These are phyloP conservation scores for Meloidogyne hapla DNA, from an alignment of 1,140 invertebrate species.

Conservation along the genomic window DNA sequence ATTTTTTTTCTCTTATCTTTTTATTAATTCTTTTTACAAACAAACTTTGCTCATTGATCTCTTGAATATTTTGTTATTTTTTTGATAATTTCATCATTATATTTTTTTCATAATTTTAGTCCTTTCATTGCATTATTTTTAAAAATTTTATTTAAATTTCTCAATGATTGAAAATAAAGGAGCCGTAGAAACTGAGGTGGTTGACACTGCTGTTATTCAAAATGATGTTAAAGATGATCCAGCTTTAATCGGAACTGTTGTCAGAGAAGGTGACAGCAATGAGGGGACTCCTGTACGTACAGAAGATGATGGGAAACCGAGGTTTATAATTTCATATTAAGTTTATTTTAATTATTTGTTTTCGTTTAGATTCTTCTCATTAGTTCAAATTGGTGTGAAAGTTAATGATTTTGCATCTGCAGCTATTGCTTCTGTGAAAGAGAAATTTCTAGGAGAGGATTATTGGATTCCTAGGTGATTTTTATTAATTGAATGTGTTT, in stretches of 20 bases:
- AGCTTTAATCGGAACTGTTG: neutral
- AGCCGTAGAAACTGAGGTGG: neutral
- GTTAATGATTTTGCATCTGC: constrained; percentile 18
- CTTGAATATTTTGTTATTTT: too few relatives aligned
- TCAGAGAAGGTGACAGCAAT: neutral
- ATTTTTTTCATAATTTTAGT: too few relatives aligned
- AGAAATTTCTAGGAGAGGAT: constrained; percentile 21
- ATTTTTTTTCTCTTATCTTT: too few relatives aligned
- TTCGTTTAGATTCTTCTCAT: constrained; percentile 8
- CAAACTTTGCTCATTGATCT: too few relatives aligned
- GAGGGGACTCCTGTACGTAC: neutral
- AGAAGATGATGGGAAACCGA: neutral
- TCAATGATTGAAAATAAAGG: neutral
- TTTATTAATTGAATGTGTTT: neutral
- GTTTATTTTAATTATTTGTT: neutral
- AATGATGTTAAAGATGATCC: neutral
- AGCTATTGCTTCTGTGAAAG: constrained; percentile 2
- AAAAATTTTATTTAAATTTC: neutral
- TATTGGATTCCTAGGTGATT: constrained; percentile 25
- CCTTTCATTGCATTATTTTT: neutral
- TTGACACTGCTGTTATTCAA: neutral
- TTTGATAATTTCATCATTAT: too few relatives aligned
- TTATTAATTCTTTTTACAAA: too few relatives aligned
- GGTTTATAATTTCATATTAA: neutral
- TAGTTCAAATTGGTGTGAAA: neutral